phyloP scores from a whole-genome alignment of 1,140 invertebrate genomes.

The Bactericera cockerelli region DNA sequence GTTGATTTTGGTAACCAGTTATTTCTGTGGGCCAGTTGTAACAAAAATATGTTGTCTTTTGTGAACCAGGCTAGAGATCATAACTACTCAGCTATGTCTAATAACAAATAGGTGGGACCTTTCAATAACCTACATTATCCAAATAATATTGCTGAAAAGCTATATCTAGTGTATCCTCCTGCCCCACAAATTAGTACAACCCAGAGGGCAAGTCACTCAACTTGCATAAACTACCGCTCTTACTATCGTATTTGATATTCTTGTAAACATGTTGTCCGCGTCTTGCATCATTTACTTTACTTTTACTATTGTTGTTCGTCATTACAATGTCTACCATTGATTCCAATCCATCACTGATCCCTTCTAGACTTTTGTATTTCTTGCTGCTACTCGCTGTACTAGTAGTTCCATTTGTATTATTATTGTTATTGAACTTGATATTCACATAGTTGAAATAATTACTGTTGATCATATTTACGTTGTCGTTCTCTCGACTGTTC shows the following conservation, averaged over 20 bases:
- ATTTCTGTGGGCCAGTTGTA: too few relatives aligned
- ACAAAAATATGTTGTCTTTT: too few relatives aligned
- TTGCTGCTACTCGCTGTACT: conserved; percentile 20
- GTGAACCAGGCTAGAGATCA: too few relatives aligned
- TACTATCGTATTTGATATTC: neutral
- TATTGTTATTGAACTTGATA: neutral
- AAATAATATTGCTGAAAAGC: too few relatives aligned
- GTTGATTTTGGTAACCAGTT: too few relatives aligned
- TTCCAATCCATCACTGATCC: conserved; percentile 56
- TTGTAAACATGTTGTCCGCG: neutral
- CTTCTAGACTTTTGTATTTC: conserved; percentile 57
- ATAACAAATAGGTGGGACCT: too few relatives aligned
- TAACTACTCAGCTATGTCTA: too few relatives aligned
- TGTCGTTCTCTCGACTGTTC: neutral
- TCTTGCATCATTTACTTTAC: neutral
- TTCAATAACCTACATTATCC: too few relatives aligned
- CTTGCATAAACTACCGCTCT: neutral
- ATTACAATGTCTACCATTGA: conserved; percentile 53
- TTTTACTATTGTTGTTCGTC: conserved; percentile 22
- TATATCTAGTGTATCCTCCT: too few relatives aligned
- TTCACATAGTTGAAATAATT: conserved; percentile 6
- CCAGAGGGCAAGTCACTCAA: conserved; percentile 3
- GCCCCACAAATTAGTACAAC: too few relatives aligned
- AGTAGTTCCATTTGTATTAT: neutral
- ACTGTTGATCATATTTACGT: neutral